Evolutionary conservation across 2,113 vertebrate species (phyloP).

Genomic region (Thinocorus orbignyianus): DNA sequence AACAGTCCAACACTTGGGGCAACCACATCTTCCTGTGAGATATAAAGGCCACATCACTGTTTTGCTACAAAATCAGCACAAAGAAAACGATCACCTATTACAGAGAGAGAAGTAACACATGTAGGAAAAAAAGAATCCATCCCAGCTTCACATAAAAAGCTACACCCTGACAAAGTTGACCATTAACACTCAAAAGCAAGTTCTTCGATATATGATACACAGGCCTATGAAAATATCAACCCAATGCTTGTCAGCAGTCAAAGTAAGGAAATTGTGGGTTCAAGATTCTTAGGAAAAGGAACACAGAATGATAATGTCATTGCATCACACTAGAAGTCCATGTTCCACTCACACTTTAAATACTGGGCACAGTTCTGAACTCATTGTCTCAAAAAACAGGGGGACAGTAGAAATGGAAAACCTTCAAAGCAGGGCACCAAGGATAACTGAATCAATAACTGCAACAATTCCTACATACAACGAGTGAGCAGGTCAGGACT

Average conservation of each 20-base stretch:
- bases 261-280: background rate
- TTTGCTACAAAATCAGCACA: slow-evolving; percentile 42
- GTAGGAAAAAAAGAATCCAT: background rate
- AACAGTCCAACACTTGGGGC: background rate
- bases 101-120: slow-evolving; percentile 27
- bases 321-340: background rate
- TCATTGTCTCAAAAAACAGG: background rate
- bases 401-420: background rate
- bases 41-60: slow-evolving; percentile 15
- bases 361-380: background rate
- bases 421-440: background rate
- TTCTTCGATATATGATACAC: background rate
- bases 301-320: background rate
- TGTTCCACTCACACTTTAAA: background rate
- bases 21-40: slow-evolving; percentile 20
- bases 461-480: background rate
- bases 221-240: background rate
- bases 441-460: background rate
- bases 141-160: slow-evolving; percentile 1
- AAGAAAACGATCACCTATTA: slow-evolving; percentile 51
- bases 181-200: background rate
- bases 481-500: background rate
- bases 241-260: background rate
- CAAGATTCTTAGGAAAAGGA: background rate
- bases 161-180: background rate